Evolutionary conservation across 1,140 invertebrate species (phyloP), one percentile per base, ranked within the genome.

Genomic region (Drosophila simulans): DNA sequence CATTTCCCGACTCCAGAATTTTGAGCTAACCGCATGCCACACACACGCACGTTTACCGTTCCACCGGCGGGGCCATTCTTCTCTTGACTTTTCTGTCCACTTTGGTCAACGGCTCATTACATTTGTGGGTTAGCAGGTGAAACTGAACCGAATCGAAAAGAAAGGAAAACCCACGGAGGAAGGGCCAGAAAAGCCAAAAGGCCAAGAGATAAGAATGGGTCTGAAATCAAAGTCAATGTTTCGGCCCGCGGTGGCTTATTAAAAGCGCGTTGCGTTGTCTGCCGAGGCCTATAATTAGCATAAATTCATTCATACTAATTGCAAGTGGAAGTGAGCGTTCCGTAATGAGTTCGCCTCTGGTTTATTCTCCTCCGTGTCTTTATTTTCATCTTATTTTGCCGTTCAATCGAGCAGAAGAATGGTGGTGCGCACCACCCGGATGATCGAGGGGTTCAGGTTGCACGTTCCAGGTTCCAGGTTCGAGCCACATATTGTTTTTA

Each of bases 241-340:
- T 46, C 62, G 1, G 58, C 42, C 40, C 27, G 37, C 22, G 59
- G 60, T 58, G 52, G 71, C 79, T 80, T 86, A 86, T 86, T 88
- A 88, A 79, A 86, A 88, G 83, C 83, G 84, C 85, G 83, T 86
- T 86, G 84, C 85, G 83, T 88, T 85, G 77, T 57, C 73, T 55
- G 74, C 63, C 63, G 62, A 69, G 57, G 71, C 62, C 83, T 83
- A 79, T 86, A 88, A 86, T 88, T 86, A 86, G 79, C 83, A 86
- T 86, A 86, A 86, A 86, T 88, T 86, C 78, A 86, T 86, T 86
- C 83, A 88, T 79, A 88, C 83, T 86, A 86, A 86, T 86, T 86
- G 83, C 84, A 77, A 76, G 75, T 88, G 83, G 83, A 86, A 86
- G 84, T 86, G 75, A 88, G 65, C 57, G 82, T 85, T 59, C 57